These are phyloP conservation scores for Drosophila albomicans DNA, from an alignment of 1,140 invertebrate species.

Conservation along the genomic window DNA sequence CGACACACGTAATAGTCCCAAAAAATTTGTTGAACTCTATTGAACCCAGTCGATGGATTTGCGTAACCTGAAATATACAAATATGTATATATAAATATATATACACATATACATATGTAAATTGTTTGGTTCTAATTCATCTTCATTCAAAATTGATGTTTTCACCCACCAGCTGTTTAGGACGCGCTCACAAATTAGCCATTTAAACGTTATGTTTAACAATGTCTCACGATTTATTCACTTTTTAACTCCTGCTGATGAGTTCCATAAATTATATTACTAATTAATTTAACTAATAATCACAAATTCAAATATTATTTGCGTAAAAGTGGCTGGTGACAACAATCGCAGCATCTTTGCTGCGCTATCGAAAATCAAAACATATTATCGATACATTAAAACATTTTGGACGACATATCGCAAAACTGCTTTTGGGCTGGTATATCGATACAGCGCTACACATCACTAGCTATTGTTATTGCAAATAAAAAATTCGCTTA, in stretches of 20 bases:
- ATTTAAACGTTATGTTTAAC: not conserved
- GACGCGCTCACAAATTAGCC: not conserved
- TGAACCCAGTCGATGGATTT: constrained; percentile 49
- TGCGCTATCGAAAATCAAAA: constrained; percentile 8
- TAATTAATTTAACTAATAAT: not conserved
- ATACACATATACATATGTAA: constrained; percentile 17
- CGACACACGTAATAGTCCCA: constrained; percentile 46
- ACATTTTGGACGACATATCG: not conserved
- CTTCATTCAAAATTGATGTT: constrained; percentile 18
- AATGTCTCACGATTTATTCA: not conserved
- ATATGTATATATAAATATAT: constrained; percentile 17
- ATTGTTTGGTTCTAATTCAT: constrained; percentile 6
- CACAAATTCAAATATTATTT: constrained; percentile 27
- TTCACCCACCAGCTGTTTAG: constrained; percentile 42
- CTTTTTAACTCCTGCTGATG: not conserved
- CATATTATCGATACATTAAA: constrained; percentile 20
- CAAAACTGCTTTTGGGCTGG: not conserved
- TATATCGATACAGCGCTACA: not conserved
- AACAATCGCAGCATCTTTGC: constrained; percentile 34
- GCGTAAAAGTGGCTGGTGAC: constrained; percentile 2
- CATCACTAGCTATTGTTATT: constrained; percentile 47
- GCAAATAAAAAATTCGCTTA: constrained; percentile 43
- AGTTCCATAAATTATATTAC: not conserved
- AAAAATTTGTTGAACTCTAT: constrained; percentile 45
- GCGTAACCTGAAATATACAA: constrained; percentile 55